Evolutionary conservation across 2,888 invertebrate genomes (phyloP).

Genomic region (Drosophila subsilvestris): DNA sequence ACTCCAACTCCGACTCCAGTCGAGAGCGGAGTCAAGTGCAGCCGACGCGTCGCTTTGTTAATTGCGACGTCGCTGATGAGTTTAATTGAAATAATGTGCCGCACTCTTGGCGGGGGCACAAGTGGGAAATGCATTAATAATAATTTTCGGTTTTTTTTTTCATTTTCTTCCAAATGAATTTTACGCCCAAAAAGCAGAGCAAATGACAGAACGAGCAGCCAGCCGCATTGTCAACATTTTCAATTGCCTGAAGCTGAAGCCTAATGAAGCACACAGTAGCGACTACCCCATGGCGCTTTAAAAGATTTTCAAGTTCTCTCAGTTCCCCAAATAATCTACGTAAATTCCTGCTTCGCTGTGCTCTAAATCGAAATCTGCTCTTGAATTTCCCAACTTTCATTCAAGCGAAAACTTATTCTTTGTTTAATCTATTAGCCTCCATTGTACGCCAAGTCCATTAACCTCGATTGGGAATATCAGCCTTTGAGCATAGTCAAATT

Average conservation of each 20-base stretch:
- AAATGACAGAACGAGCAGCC: constrained; percentile 40
- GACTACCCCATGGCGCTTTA: not conserved
- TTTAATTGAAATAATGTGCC: constrained; percentile 78
- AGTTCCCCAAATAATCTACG: not conserved
- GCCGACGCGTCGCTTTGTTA: constrained; percentile 55
- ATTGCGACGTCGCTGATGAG: constrained; percentile 75
- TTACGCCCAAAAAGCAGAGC: constrained; percentile 45
- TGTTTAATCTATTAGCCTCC: not conserved
- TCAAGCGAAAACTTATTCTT: not conserved
- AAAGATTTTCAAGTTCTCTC: not conserved
- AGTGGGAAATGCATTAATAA: constrained; percentile 74
- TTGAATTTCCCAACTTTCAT: no score
- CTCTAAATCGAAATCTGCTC: no score
- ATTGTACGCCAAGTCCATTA: not conserved
- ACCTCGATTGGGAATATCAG: constrained; percentile 7
- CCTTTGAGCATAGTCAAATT: constrained; percentile 19
- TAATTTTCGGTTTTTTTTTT: constrained; percentile 53
- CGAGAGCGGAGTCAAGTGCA: constrained; percentile 67
- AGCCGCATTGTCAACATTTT: constrained; percentile 60
- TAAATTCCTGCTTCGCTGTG: no score
- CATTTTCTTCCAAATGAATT: constrained; percentile 61
- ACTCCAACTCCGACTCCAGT: constrained; percentile 4
- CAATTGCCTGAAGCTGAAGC: constrained; percentile 58
- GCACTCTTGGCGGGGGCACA: constrained; percentile 52
- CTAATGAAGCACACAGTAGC: constrained; percentile 74